A percentile compares a stretch with the other conserved stretches of the same genome.
phyloP scores from a whole-genome alignment of 2,888 invertebrate genomes.

The Agrilus cyanescens region DNA sequence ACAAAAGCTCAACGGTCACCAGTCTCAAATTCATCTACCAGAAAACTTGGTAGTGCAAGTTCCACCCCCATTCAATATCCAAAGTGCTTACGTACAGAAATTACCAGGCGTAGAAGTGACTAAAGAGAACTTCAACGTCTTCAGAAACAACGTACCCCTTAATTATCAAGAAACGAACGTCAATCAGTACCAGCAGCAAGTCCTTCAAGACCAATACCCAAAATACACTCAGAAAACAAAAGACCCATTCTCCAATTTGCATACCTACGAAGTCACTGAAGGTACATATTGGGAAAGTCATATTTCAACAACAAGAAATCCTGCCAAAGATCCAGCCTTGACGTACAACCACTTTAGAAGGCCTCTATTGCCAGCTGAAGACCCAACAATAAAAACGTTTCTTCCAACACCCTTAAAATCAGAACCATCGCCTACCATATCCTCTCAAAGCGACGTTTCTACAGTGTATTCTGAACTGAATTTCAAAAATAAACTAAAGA shows the following conservation, averaged over 20 bases:
- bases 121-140: constrained; percentile 33
- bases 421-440: constrained; percentile 27
- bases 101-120: constrained; percentile 25
- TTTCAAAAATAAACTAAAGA: constrained; percentile 22
- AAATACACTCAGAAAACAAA: constrained; percentile 7
- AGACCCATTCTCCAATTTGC: constrained; percentile 21
- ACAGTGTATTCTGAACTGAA: constrained; percentile 31
- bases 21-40: constrained; percentile 11
- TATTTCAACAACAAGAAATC: constrained; percentile 10
- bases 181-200: neutral
- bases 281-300: constrained; percentile 24
- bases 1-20: constrained; percentile 7
- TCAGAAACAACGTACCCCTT: constrained; percentile 25
- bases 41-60: constrained; percentile 27
- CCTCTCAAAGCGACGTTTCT: constrained; percentile 32
- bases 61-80: constrained; percentile 28
- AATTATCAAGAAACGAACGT: constrained; percentile 16
- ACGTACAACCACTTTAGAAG: neutral
- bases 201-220: constrained; percentile 2
- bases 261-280: constrained; percentile 35
- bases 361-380: neutral
- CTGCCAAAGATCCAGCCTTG: constrained; percentile 7
- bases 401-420: constrained; percentile 33
- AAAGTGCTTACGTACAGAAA: constrained; percentile 15
- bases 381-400: constrained; percentile 22